phyloP scores from a whole-genome alignment of 2,113 vertebrate genomes.

The Zapus hudsonius region DNA sequence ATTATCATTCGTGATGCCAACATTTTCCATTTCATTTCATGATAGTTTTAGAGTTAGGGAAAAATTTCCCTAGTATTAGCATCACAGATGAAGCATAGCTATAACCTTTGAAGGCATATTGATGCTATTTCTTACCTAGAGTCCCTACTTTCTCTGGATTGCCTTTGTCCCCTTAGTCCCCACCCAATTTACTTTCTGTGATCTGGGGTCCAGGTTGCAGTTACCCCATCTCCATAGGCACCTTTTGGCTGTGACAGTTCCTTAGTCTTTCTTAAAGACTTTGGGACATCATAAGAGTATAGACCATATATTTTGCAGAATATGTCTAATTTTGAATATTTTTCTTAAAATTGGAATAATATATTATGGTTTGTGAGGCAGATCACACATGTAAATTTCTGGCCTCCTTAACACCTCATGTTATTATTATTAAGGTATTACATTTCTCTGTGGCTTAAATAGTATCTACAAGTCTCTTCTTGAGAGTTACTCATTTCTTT shows the following conservation, averaged over 20 bases:
- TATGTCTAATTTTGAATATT: not conserved
- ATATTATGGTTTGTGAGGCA: not conserved
- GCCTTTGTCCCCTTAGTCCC: not conserved
- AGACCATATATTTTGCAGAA: not conserved
- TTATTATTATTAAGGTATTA: not conserved
- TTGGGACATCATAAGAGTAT: not conserved
- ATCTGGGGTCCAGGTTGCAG: not conserved
- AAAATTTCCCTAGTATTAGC: not conserved
- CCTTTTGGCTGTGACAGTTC: not conserved
- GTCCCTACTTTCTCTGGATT: not conserved
- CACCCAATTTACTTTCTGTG: not conserved
- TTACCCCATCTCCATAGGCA: not conserved
- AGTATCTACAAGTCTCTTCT: not conserved
- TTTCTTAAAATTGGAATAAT: not conserved
- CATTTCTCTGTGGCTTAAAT: not conserved
- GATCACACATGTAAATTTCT: not conserved
- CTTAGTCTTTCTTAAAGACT: not conserved
- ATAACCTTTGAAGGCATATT: not conserved
- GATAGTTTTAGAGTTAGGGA: not conserved
- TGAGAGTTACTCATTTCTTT: not conserved
- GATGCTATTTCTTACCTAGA: not conserved
- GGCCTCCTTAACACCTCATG: not conserved
- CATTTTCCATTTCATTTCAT: not conserved
- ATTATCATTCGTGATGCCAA: conserved; percentile 1
- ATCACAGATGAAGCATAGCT: not conserved